Conservation (phyloP, 1,140 invertebrate species). For the Drosophila dunni region DNA sequence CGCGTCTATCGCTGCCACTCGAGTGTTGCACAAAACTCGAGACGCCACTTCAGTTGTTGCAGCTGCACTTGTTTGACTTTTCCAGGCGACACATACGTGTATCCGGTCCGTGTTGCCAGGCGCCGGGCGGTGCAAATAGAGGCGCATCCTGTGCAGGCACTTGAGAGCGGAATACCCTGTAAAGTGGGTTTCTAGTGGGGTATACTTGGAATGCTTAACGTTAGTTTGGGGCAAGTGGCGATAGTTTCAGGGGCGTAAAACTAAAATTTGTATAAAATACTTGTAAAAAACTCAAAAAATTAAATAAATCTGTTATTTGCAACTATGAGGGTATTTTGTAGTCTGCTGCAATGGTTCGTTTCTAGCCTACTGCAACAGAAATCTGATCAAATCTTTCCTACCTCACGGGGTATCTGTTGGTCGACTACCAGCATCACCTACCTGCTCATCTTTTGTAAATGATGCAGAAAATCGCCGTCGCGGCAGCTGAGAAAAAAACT, state of each 20-base stretch:
- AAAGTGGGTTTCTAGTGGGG: background rate
- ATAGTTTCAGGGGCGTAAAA: too few relatives aligned
- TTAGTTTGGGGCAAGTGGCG: too few relatives aligned
- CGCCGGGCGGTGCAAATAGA: slow-evolving; percentile 61
- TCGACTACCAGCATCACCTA: background rate
- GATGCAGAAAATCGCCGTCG: slow-evolving; percentile 72
- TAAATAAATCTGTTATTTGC: too few relatives aligned
- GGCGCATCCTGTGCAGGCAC: slow-evolving; percentile 70
- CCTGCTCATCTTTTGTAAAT: slow-evolving; percentile 35
- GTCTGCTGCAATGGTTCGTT: too few relatives aligned
- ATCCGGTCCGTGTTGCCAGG: slow-evolving; percentile 54
- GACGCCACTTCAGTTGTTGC: slow-evolving; percentile 61
- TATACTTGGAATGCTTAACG: background rate
- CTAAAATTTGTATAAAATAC: too few relatives aligned
- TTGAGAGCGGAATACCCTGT: slow-evolving; percentile 52
- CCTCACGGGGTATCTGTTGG: slow-evolving; percentile 1
- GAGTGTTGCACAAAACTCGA: slow-evolving; percentile 24
- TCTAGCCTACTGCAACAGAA: too few relatives aligned
- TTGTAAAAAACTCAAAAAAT: too few relatives aligned
- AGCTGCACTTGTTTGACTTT: slow-evolving; percentile 78
- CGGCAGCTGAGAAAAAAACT: slow-evolving; percentile 17
- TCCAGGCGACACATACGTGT: slow-evolving; percentile 48
- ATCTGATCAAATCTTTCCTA: background rate
- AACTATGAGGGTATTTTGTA: too few relatives aligned
- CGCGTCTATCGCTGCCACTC: slow-evolving; percentile 64